phyloP scores from a whole-genome alignment of 2,888 invertebrate species.

The Lochmaea crataegi region DNA sequence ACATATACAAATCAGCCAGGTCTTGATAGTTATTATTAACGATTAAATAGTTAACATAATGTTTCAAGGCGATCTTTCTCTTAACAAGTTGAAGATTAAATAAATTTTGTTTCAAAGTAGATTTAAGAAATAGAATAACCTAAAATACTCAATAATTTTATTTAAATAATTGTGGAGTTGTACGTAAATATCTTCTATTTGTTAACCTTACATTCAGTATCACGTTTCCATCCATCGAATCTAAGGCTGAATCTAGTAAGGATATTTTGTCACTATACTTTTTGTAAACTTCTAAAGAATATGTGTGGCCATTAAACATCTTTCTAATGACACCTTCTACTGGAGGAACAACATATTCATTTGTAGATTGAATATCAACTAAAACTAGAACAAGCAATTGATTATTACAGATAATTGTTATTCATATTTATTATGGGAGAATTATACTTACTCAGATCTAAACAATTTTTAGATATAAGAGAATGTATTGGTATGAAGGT shows the following conservation, averaged over 20 bases:
- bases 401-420: constrained; percentile 20
- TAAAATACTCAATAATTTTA: constrained; percentile 57
- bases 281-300: constrained; percentile 64
- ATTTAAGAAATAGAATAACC: constrained; percentile 81
- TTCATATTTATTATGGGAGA: constrained; percentile 7
- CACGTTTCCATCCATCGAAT: constrained; percentile 81
- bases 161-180: constrained; percentile 15
- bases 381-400: constrained; percentile 61
- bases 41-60: constrained; percentile 81
- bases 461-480: constrained; percentile 57
- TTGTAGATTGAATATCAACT: constrained; percentile 59
- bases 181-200: neutral
- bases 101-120: constrained; percentile 77
- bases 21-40: constrained; percentile 75
- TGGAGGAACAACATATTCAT: constrained; percentile 52
- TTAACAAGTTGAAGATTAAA: constrained; percentile 77
- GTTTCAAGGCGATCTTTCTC: constrained; percentile 77
- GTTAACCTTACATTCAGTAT: constrained; percentile 70
- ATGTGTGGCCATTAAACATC: constrained; percentile 67
- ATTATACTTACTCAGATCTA: constrained; percentile 51
- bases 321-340: constrained; percentile 67
- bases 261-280: constrained; percentile 75
- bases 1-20: constrained; percentile 80
- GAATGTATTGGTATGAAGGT: constrained; percentile 57
- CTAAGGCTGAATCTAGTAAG: constrained; percentile 77